These are phyloP conservation scores for Zaprionus ghesquierei DNA, from an alignment of 1,140 invertebrate species.

Conservation along the genomic window DNA sequence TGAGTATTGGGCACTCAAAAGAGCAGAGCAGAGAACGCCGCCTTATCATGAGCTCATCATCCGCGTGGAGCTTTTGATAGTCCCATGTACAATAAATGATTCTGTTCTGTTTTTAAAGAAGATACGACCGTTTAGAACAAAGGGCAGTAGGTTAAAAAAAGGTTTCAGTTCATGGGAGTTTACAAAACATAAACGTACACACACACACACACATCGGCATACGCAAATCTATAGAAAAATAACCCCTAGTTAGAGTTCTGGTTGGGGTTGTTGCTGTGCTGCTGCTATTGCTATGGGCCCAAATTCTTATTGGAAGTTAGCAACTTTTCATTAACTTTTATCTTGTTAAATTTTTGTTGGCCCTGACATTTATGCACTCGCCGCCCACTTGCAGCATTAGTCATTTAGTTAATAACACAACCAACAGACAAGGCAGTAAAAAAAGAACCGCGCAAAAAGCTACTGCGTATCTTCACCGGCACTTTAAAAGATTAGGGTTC, in stretches of 20 bases:
- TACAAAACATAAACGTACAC: conserved; percentile 25
- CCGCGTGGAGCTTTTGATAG: conserved; percentile 9
- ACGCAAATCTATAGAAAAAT: conserved; percentile 14
- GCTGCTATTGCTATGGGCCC: not conserved
- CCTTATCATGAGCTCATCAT: conserved; percentile 50
- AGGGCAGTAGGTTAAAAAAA: not conserved
- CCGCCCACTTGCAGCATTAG: not conserved
- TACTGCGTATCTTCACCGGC: not conserved
- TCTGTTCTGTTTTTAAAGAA: not conserved
- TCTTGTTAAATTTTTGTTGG: conserved; percentile 19
- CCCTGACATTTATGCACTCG: not conserved
- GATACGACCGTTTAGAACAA: too few relatives aligned
- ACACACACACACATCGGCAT: not conserved
- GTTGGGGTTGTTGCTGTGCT: conserved; percentile 39
- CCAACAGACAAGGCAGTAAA: not conserved
- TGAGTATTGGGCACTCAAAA: conserved; percentile 9
- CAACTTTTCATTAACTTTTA: not conserved
- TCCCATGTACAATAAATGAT: not conserved
- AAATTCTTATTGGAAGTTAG: conserved; percentile 34
- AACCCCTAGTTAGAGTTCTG: conserved; percentile 38
- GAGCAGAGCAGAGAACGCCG: conserved; percentile 9
- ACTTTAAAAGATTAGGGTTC: conserved; percentile 6
- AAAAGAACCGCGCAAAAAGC: conserved; percentile 26
- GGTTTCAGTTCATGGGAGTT: not conserved
- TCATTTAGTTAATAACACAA: not conserved